A percentile compares a stretch with the other conserved stretches of the same genome.
These are phyloP conservation scores for Agrotis ipsilon DNA, from an alignment of 2,888 invertebrate genomes.

Conservation along the genomic window DNA sequence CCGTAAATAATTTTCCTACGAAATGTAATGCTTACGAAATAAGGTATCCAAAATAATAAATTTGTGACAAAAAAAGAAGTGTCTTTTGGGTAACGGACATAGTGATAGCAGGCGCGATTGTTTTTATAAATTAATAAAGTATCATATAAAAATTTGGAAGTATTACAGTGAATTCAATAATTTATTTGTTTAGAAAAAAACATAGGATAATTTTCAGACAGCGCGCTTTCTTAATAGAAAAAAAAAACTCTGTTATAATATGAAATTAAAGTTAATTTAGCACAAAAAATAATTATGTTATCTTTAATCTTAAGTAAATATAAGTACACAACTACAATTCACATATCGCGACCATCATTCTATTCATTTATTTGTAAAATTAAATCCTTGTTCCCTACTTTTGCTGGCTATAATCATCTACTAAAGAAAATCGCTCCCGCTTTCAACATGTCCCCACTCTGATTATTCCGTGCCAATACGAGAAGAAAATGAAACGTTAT, in stretches of 20 bases:
- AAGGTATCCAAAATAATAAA: conserved; percentile 57
- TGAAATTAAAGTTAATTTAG: neutral
- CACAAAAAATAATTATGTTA: neutral
- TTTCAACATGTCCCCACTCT: conserved; percentile 37
- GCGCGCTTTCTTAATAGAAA: neutral
- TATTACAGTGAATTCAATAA: neutral
- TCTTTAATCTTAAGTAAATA: conserved; percentile 20
- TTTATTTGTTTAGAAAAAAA: too few relatives aligned
- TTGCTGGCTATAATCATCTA: conserved; percentile 17
- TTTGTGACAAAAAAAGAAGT: conserved; percentile 47
- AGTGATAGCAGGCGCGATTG: conserved; percentile 37
- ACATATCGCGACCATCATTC: conserved; percentile 13
- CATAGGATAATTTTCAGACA: neutral
- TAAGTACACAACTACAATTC: conserved; percentile 34
- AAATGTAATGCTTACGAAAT: conserved; percentile 64
- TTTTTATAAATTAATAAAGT: neutral
- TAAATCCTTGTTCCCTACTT: neutral
- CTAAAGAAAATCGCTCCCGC: conserved; percentile 42
- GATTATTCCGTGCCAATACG: conserved; percentile 55
- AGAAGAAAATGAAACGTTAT: conserved; percentile 44
- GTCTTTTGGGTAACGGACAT: conserved; percentile 15
- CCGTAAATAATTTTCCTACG: conserved; percentile 52
- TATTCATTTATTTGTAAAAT: neutral
- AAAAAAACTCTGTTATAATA: neutral
- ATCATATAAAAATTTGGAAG: neutral